Evolutionary conservation across 2,888 invertebrate species (phyloP), one percentile per base, ranked within the genome.

Genomic region (Nasonovia ribisnigri): DNA sequence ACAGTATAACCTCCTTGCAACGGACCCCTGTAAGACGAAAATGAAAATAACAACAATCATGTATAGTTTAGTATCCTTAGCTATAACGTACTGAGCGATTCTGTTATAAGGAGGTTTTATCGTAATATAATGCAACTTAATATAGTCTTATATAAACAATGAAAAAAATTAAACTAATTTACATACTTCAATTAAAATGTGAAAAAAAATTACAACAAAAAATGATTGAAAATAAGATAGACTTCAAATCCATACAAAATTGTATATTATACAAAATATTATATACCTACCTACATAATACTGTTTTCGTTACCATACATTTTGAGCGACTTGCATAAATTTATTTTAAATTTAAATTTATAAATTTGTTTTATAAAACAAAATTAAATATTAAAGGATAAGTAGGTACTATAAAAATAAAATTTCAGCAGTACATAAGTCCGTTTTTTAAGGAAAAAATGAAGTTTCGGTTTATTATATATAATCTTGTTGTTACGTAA

Each of bases 401-500:
- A 3, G 20, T 77, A 36, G 54, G 54, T 36, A 90, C 29, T 43
- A 57, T 29, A 60, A 48, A 90, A 77, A 48, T 91, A 43, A 57
- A 20, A 88, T 88, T 43, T 26, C 54, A 16, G 51, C 48, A 42
- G 51, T 36, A 11, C 42, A 60, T 60, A 11, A 60, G 67, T 29
- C 36, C 20, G 1, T 91, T 91, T 91, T 86, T 86, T 54, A 57
- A 91, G 36, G 86, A 46, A 67, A 57, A 36, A 48, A 92, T 42
- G 48, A 92, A 87, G 67, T 88, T 92, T 87, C 20, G 6, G 87
- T 92, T 92, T 87, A 48, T 87, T 10, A 67, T 26, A 48, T 42
- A 88, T 88, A 92, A 92, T 92, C 67, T 36, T 48, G 51, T 92
- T 88, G 87, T 92, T 87, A n/a, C 48, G 67, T n/a, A 87, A 87